phyloP scores from a whole-genome alignment of 2,888 invertebrate genomes.

The Eurytoma adleriae region DNA sequence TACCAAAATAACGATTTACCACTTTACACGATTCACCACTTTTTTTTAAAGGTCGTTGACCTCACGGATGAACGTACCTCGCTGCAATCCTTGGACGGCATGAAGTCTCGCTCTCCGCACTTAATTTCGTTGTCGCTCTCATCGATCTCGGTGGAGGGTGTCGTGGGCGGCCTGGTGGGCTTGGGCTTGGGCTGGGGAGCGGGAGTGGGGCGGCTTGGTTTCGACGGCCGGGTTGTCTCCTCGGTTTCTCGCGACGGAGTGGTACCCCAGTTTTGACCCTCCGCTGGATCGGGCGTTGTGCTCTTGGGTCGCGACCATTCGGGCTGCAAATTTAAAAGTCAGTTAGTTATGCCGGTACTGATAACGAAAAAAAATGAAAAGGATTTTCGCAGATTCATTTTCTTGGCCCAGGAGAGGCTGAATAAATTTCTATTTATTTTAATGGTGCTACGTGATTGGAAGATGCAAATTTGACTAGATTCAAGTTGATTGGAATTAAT shows the following conservation, averaged over 20 bases:
- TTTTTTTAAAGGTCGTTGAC: no score
- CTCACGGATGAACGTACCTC: constrained; percentile 75
- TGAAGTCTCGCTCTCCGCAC: constrained; percentile 78
- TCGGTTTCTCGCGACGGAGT: constrained; percentile 62
- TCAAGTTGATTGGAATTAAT: no score
- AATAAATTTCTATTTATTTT: no score
- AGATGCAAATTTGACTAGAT: no score
- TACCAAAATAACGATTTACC: no score
- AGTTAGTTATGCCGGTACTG: no score
- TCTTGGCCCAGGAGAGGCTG: no score
- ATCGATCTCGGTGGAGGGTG: constrained; percentile 74
- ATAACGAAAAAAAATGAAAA: no score
- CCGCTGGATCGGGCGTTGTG: constrained; percentile 77
- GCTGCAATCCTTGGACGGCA: constrained; percentile 79
- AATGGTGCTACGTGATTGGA: no score
- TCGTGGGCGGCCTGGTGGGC: constrained; percentile 49
- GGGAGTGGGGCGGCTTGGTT: constrained; percentile 45
- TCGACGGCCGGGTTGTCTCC: constrained; percentile 61
- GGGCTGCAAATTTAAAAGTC: constrained; percentile 78
- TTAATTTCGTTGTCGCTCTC: constrained; percentile 73
- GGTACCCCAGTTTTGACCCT: constrained; percentile 58
- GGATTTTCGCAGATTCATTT: no score
- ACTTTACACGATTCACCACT: no score
- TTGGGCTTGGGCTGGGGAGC: constrained; percentile 54
- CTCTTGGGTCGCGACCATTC: constrained; percentile 90